Evolutionary conservation across 2,113 vertebrate species (phyloP), one percentile per base, ranked within the genome.

Genomic region (Pontoporia blainvillei): DNA sequence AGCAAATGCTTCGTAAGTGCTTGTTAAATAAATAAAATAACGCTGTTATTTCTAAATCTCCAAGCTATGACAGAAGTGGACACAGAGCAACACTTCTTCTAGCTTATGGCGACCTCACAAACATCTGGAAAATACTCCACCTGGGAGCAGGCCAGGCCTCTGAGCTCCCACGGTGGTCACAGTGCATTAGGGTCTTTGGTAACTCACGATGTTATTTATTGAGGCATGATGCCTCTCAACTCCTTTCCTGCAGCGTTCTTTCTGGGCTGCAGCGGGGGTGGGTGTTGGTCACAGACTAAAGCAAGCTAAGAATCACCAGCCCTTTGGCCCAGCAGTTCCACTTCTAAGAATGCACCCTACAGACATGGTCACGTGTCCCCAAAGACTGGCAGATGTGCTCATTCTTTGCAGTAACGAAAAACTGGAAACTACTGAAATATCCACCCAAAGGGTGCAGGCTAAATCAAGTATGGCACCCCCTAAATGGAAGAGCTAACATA

Each of bases 1-100:
- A 79, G 79, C 71, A 59, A 67, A 54, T 4, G 12, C 78, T 61
- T 6, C 34, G 1, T 59, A 69, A 36, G 61, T 21, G 34, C 46
- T 83, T 36, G n/a, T 72, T 91, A 72, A 92, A 85, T 90, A 92
- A 86, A 76, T 66, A 41, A 91, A 69, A 49, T 34, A 75, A 72
- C 31, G 27, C 20, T 27, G 34, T 64, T 85, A 57, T 57, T 71
- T 85, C 88, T 81, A 85, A 78, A 81, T 41, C 54, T 11, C 81
- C 57, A 57, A 69, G 64, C 52, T 29, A 13, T 54, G 73, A 72
- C 7, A 27, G n/a, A 36, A n/a, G 52, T 39, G 8, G 69, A 71
- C 54, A 23, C 11, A 54, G 0, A 13, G 54, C 36, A 46, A 66
- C 69, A 25, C 73, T 44, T 54, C 31, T 46, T 2, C 66, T 11